Percentiles rank a stretch among this genome's conserved stretches.
phyloP scores from a whole-genome alignment of 2,797 vertebrate genomes.

The Micrastur ruficollis region DNA sequence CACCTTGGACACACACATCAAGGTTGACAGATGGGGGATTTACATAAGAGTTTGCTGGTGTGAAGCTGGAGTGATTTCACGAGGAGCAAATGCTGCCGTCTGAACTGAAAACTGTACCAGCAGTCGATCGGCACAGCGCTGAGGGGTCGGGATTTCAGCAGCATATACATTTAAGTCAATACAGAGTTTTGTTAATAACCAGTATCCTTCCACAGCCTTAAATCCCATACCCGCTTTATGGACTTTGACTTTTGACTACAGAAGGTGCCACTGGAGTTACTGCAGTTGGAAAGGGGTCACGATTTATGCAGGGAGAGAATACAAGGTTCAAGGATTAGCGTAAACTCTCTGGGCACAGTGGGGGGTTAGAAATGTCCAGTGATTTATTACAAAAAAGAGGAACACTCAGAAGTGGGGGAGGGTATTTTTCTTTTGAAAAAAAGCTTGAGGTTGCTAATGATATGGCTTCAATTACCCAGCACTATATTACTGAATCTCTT shows the following conservation, averaged over 20 bases:
- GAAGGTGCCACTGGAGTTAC: neutral
- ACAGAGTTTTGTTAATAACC: neutral
- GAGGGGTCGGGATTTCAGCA: neutral
- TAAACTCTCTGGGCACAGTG: neutral
- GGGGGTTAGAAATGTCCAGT: neutral
- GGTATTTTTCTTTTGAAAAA: neutral
- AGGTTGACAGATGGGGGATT: neutral
- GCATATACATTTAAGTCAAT: neutral
- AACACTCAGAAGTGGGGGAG: neutral
- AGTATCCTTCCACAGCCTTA: neutral
- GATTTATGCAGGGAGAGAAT: neutral
- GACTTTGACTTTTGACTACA: neutral
- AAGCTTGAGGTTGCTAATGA: neutral
- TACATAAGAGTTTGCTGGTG: neutral
- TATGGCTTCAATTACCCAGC: neutral
- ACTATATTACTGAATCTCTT: neutral
- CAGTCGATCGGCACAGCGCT: neutral
- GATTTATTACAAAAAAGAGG: neutral
- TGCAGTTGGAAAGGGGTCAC: neutral
- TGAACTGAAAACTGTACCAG: neutral
- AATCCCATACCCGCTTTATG: neutral
- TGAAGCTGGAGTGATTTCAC: neutral
- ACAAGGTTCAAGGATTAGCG: neutral
- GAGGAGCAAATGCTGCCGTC: fast-evolving
- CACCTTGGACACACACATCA: fast-evolving